Percentiles rank a stretch among this genome's conserved stretches.
Evolutionary conservation across 92 coral and sea anemone species (phyloP).

Genomic region (Siderastrea siderea): DNA sequence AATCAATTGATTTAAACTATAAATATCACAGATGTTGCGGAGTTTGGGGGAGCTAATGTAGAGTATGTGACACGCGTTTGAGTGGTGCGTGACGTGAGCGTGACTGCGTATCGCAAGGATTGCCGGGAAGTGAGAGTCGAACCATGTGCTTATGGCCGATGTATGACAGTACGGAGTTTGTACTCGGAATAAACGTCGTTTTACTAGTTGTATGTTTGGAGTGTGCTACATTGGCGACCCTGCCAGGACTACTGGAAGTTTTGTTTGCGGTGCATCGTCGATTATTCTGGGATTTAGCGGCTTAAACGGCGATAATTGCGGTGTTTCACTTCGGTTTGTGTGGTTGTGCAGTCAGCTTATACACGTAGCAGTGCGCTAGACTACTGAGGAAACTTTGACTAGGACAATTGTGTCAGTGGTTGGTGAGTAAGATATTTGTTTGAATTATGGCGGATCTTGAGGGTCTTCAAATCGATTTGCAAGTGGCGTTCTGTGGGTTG

Average conservation of each 20-base stretch:
- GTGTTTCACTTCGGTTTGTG: not conserved
- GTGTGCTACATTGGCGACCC: conserved; percentile 35
- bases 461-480: conserved; percentile 33
- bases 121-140: no score
- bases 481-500: conserved; percentile 7
- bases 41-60: no score
- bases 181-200: no score
- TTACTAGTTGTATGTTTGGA: no score
- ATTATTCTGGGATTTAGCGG: not conserved
- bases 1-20: no score
- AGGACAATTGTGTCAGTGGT: conserved; percentile 2
- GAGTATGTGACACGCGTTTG: no score
- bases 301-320: conserved; percentile 8
- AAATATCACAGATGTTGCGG: no score
- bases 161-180: not conserved
- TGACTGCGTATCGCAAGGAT: no score
- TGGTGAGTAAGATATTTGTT: conserved; percentile 21
- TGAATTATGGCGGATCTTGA: conserved; percentile 24
- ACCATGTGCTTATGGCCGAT: no score
- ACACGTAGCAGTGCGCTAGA: not conserved
- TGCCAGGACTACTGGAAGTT: conserved; percentile 19
- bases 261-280: not conserved
- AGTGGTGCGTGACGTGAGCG: no score
- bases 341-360: not conserved
- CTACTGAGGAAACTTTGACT: no score